These are phyloP conservation scores for Rhimphoctona megacephalus DNA, from an alignment of 2,888 invertebrate genomes.

Conservation along the genomic window DNA sequence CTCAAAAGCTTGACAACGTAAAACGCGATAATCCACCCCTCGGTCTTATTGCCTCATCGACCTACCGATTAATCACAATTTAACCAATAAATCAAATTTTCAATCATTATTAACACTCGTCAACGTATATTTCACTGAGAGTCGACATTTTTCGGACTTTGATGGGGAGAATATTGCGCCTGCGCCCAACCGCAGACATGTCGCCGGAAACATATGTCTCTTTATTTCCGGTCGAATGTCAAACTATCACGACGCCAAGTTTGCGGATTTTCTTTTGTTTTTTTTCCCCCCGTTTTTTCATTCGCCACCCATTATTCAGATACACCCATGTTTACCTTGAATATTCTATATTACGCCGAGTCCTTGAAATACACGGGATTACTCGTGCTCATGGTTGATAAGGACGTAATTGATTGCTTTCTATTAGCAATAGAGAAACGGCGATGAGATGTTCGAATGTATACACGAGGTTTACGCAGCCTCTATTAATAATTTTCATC, in stretches of 20 bases:
- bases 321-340: neutral
- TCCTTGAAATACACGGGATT: neutral
- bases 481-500: neutral
- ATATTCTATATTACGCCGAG: neutral
- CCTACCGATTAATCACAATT: constrained; percentile 70
- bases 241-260: constrained; percentile 63
- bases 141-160: constrained; percentile 82
- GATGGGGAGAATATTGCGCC: constrained; percentile 73
- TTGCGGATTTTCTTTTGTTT: constrained; percentile 30
- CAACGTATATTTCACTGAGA: constrained; percentile 79
- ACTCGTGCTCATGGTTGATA: neutral
- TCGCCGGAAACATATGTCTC: constrained; percentile 82
- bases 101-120: constrained; percentile 77
- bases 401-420: neutral
- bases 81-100: constrained; percentile 77
- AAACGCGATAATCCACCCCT: constrained; percentile 19
- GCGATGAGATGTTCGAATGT: neutral
- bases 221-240: constrained; percentile 81
- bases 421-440: neutral
- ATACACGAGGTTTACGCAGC: neutral
- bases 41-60: constrained; percentile 17
- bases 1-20: constrained; percentile 13
- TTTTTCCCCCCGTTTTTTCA: neutral
- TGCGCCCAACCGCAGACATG: constrained; percentile 74
- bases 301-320: neutral